Conservation (phyloP, 2,113 vertebrate species). For the Corvus hawaiiensis region DNA sequence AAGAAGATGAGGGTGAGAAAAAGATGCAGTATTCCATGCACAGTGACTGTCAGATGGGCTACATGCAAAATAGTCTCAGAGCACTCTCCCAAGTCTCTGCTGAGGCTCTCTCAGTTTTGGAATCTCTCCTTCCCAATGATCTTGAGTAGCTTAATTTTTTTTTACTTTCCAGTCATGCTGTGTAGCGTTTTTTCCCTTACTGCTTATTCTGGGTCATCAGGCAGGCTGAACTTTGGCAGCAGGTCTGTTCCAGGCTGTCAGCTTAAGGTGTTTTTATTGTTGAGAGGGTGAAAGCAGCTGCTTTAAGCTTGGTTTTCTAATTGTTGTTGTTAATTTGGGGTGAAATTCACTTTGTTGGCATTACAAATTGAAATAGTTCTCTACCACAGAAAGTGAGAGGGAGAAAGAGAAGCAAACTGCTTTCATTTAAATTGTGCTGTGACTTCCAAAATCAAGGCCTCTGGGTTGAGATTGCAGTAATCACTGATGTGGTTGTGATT, state of each 20-base stretch:
- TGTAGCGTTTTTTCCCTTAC: background rate
- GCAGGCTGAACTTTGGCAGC: background rate
- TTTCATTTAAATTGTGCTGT: background rate
- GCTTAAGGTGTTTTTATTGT: background rate
- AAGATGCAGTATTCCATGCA: background rate
- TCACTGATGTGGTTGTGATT: background rate
- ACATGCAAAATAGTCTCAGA: background rate
- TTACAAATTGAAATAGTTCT: background rate
- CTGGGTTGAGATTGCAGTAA: background rate
- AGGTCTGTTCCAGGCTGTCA: background rate
- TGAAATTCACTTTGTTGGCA: background rate
- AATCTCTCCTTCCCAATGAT: background rate
- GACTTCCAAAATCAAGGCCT: background rate
- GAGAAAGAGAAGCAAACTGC: background rate
- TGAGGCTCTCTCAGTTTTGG: background rate
- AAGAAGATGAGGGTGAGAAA: slow-evolving; percentile 79
- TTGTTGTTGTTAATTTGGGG: background rate
- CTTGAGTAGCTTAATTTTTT: background rate
- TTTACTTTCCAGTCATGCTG: background rate
- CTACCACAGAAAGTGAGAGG: background rate
- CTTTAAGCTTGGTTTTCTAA: background rate
- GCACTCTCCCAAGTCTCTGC: background rate
- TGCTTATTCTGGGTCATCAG: background rate
- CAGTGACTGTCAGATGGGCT: background rate
- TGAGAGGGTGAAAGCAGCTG: background rate